phyloP scores from a whole-genome alignment of 2,888 invertebrate species.

The Synergus umbraculus region DNA sequence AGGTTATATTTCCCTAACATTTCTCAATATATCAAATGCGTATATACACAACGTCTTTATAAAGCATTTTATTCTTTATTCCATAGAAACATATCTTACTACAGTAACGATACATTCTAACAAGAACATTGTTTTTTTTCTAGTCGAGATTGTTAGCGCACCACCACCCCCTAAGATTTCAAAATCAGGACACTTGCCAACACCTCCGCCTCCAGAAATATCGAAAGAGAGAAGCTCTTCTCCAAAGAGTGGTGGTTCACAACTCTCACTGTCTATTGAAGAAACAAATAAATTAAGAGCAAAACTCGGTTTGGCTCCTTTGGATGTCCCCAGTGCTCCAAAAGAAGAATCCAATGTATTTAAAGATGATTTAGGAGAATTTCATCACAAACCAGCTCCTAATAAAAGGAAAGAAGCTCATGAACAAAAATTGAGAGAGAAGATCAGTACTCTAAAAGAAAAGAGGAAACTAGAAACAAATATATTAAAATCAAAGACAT shows the following conservation, averaged over 20 bases:
- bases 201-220: slow-evolving; percentile 73
- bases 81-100: too few relatives aligned
- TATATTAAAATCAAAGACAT: slow-evolving; percentile 80
- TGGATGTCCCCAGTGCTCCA: slow-evolving; percentile 82
- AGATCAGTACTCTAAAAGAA: slow-evolving; percentile 87
- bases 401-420: slow-evolving; percentile 86
- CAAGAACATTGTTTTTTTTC: slow-evolving; percentile 22
- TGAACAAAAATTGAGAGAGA: slow-evolving; percentile 90
- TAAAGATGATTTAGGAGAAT: slow-evolving; percentile 85
- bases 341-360: slow-evolving; percentile 68
- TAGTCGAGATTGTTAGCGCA: slow-evolving; percentile 74
- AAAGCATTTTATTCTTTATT: too few relatives aligned
- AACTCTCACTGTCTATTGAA: slow-evolving; percentile 85
- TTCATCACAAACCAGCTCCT: slow-evolving; percentile 91
- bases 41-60: too few relatives aligned
- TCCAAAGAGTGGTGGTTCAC: slow-evolving; percentile 73
- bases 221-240: slow-evolving; percentile 58
- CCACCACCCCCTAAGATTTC: slow-evolving; percentile 77
- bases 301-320: slow-evolving; percentile 95
- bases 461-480: slow-evolving; percentile 87
- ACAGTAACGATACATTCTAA: too few relatives aligned
- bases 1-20: not conserved
- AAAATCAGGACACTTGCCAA: slow-evolving; percentile 67
- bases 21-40: too few relatives aligned
- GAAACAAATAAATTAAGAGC: slow-evolving; percentile 94